Percentiles rank a stretch among this genome's conserved stretches.
phyloP scores from a whole-genome alignment of 2,888 invertebrate species.

The Drosophila nr. perissopoda region DNA sequence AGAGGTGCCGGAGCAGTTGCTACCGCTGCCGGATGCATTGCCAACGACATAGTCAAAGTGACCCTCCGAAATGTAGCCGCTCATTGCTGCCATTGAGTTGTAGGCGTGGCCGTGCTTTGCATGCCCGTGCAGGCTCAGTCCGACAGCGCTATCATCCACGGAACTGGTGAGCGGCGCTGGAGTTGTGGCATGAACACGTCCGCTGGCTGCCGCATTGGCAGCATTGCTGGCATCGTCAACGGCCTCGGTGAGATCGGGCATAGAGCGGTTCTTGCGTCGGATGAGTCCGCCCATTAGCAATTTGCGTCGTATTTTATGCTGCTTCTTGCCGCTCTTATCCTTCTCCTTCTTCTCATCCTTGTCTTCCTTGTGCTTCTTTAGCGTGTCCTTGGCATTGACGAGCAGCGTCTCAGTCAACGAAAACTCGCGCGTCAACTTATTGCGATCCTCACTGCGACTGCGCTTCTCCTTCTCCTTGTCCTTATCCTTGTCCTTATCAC shows the following conservation, averaged over 20 bases:
- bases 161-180: slow-evolving; percentile 86
- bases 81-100: slow-evolving; percentile 85
- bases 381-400: slow-evolving; percentile 86
- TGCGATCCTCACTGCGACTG: slow-evolving; percentile 94
- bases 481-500: slow-evolving; percentile 85
- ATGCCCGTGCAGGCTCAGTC: slow-evolving; percentile 85
- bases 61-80: slow-evolving; percentile 94
- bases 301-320: slow-evolving; percentile 95
- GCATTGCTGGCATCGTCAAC: slow-evolving; percentile 85
- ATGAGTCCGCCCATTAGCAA: slow-evolving; percentile 95
- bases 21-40: slow-evolving; percentile 1
- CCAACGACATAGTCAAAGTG: slow-evolving; percentile 89
- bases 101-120: slow-evolving; percentile 65
- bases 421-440: slow-evolving; percentile 90
- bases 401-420: slow-evolving; percentile 88
- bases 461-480: slow-evolving; percentile 91
- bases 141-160: slow-evolving; percentile 92
- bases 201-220: slow-evolving; percentile 49
- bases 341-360: slow-evolving; percentile 88
- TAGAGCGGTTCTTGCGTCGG: slow-evolving; percentile 94
- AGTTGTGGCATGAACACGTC: slow-evolving; percentile 42
- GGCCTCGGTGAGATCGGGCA: slow-evolving; percentile 95
- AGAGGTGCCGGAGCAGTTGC: slow-evolving; percentile 4
- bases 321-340: slow-evolving; percentile 93
- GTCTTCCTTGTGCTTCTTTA: slow-evolving; percentile 87